A percentile compares a stretch with the other conserved stretches of the same genome.
These are phyloP conservation scores for Lophius americanus DNA, from an alignment of 2,797 vertebrate species.

Conservation along the genomic window DNA sequence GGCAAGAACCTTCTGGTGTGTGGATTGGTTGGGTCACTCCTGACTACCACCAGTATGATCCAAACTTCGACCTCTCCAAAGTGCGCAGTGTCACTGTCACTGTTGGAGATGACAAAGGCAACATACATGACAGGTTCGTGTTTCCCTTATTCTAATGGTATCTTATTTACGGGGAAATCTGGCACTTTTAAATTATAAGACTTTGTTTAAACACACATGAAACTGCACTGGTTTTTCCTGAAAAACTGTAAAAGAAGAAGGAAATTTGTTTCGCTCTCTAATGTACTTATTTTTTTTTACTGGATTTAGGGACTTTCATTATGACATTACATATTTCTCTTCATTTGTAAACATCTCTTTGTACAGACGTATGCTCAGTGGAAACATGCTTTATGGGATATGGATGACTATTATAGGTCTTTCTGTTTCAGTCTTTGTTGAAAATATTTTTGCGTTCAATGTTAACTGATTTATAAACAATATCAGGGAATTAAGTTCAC, in stretches of 20 bases:
- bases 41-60: conserved; percentile 91
- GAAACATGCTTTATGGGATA: no score
- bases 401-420: not conserved
- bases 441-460: not conserved
- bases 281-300: no score
- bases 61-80: conserved; percentile 88
- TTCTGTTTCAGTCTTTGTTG: not conserved
- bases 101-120: conserved; percentile 92
- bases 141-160: not conserved
- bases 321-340: no score
- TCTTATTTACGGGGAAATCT: not conserved
- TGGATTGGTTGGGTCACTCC: conserved; percentile 98
- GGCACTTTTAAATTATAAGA: not conserved
- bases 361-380: no score
- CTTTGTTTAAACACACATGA: not conserved
- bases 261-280: no score
- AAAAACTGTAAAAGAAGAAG: not conserved
- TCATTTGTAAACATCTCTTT: no score
- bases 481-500: no score
- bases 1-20: conserved; percentile 90
- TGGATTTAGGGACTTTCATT: no score
- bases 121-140: conserved; percentile 91
- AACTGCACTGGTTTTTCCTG: no score
- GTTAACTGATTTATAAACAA: no score
- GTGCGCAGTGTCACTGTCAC: conserved; percentile 91